A percentile compares a stretch with the other conserved stretches of the same genome.
phyloP scores from a whole-genome alignment of 1,140 invertebrate species.

The Bombus picipes region DNA sequence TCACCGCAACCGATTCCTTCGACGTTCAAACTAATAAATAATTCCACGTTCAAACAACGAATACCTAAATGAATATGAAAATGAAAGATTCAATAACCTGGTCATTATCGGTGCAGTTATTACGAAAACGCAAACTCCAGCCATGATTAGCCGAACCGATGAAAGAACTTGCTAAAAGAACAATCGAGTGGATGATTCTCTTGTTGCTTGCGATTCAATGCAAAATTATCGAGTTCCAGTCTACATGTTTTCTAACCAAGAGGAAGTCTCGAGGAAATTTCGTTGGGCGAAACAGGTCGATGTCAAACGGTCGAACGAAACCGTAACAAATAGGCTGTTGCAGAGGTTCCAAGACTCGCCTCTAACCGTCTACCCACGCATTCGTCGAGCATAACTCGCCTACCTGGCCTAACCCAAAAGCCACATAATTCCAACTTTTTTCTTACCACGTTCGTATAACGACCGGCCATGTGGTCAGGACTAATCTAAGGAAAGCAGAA shows the following conservation, averaged over 20 bases:
- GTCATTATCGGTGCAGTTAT: too few relatives aligned
- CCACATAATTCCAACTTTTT: conserved; percentile 27
- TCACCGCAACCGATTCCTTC: too few relatives aligned
- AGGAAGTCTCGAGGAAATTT: not conserved
- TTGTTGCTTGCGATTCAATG: not conserved
- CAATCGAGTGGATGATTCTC: too few relatives aligned
- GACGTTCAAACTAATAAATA: too few relatives aligned
- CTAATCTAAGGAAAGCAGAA: not conserved
- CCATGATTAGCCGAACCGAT: not conserved
- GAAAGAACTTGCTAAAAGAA: too few relatives aligned
- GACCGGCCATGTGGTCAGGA: not conserved
- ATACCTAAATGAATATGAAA: not conserved
- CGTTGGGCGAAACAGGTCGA: not conserved
- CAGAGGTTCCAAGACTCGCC: not conserved
- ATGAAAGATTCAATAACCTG: too few relatives aligned
- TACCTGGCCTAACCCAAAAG: conserved; percentile 43
- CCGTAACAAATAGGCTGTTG: conserved; percentile 8
- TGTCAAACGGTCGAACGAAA: conserved; percentile 15
- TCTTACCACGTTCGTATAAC: conserved; percentile 28
- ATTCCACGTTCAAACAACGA: not conserved
- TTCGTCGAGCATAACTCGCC: conserved; percentile 28
- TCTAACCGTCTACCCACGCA: conserved; percentile 25
- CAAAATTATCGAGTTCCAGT: conserved; percentile 2
- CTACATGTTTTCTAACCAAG: not conserved
- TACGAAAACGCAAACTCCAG: too few relatives aligned